Evolutionary conservation across 2,113 vertebrate species (phyloP).

Genomic region (Pristiophorus japonicus): DNA sequence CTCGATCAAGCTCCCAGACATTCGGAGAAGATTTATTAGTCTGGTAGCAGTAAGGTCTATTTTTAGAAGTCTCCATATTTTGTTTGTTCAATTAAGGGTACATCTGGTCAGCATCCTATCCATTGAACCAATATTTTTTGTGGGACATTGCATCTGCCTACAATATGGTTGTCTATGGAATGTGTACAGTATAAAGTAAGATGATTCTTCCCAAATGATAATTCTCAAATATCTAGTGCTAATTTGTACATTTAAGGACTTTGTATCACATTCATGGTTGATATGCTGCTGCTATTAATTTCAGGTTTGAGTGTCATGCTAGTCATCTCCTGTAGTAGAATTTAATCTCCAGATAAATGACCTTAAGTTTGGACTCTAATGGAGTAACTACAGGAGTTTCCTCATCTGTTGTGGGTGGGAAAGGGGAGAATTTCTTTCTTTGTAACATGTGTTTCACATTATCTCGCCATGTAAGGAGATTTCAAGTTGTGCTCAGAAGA

Average conservation of each 20-base stretch:
- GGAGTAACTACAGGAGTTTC: background rate
- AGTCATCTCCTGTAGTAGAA: background rate
- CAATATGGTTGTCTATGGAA: background rate
- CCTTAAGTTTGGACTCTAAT: background rate
- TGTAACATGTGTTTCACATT: slow-evolving; percentile 13
- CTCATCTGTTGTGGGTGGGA: background rate
- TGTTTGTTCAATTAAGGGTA: slow-evolving; percentile 18
- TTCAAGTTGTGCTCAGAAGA: slow-evolving; percentile 15
- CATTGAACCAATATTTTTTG: slow-evolving; percentile 11
- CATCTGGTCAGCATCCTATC: slow-evolving; percentile 31
- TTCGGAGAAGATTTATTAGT: slow-evolving; percentile 26
- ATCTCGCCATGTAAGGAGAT: slow-evolving; percentile 9
- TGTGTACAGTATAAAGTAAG: background rate
- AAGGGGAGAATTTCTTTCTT: background rate
- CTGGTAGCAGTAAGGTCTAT: slow-evolving; percentile 20
- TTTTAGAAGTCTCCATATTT: slow-evolving; percentile 30
- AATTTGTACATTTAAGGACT: background rate
- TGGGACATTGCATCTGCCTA: slow-evolving; percentile 18
- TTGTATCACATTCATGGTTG: background rate
- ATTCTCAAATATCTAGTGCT: background rate
- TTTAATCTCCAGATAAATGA: slow-evolving; percentile 28
- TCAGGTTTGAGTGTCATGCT: background rate
- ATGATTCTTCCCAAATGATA: slow-evolving; percentile 9
- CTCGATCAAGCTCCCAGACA: background rate
- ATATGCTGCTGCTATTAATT: background rate